Percentiles rank a stretch among this genome's conserved stretches.
Evolutionary conservation across 2,113 vertebrate genomes (phyloP).

Genomic region (Mesocricetus auratus): DNA sequence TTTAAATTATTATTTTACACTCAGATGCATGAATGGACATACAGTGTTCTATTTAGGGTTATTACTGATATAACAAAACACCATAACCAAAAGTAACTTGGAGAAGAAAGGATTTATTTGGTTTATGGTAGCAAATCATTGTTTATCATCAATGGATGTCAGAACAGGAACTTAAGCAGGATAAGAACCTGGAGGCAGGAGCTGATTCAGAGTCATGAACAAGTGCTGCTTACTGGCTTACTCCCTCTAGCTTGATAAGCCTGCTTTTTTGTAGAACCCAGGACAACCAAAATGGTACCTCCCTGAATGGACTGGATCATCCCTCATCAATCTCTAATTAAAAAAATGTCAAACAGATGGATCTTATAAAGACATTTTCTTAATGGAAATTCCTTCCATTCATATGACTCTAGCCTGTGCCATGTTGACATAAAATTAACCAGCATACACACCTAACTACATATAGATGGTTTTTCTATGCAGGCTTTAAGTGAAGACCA

Average conservation of each 20-base stretch:
- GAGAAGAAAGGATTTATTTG: not conserved
- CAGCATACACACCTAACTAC: not conserved
- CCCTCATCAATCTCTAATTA: not conserved
- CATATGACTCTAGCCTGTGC: not conserved
- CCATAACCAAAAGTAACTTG: not conserved
- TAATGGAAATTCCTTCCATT: not conserved
- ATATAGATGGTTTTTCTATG: not conserved
- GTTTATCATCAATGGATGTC: not conserved
- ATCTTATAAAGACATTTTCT: not conserved
- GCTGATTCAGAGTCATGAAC: not conserved
- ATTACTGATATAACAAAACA: not conserved
- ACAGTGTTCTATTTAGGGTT: not conserved
- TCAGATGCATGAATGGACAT: not conserved
- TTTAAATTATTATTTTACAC: not conserved
- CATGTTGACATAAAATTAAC: not conserved
- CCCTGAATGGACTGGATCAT: not conserved
- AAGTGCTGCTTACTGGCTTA: not conserved
- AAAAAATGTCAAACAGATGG: not conserved
- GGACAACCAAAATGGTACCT: accelerated
- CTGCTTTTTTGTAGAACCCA: not conserved
- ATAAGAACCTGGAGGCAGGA: too few species aligned
- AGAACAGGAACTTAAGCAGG: not conserved
- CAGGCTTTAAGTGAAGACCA: not conserved
- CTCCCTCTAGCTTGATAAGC: too few species aligned
- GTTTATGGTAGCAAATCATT: not conserved